These are phyloP conservation scores for Phaonia tiefii DNA, from an alignment of 2,888 invertebrate species.

Conservation along the genomic window DNA sequence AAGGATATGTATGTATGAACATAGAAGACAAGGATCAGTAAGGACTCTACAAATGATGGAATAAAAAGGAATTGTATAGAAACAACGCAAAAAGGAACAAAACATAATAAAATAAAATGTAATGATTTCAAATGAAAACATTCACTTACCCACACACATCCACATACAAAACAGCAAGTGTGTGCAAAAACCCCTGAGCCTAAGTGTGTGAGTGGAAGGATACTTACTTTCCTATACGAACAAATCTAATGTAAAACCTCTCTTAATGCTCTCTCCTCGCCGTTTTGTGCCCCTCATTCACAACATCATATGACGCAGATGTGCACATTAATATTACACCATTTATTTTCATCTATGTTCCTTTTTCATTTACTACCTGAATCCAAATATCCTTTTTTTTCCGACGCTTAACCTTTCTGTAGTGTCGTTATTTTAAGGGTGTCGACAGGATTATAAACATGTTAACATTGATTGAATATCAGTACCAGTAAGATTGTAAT, in stretches of 20 bases:
- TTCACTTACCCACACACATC: not conserved
- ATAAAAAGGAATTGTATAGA: not conserved
- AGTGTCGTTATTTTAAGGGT: constrained; percentile 41
- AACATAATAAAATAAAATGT: constrained; percentile 33
- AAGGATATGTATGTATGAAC: not conserved
- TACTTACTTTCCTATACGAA: too few relatives aligned
- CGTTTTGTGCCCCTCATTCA: too few relatives aligned
- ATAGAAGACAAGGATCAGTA: not conserved
- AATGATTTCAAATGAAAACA: constrained; percentile 48
- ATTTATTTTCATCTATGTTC: constrained; percentile 19
- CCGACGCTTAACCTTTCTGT: not conserved
- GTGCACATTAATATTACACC: constrained; percentile 19
- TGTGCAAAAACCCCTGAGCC: not conserved
- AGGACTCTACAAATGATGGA: not conserved
- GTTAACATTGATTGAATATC: constrained; percentile 55
- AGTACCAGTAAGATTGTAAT: not conserved
- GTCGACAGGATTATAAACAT: constrained; percentile 60
- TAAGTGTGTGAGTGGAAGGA: too few relatives aligned
- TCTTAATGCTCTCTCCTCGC: too few relatives aligned
- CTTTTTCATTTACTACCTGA: constrained; percentile 41
- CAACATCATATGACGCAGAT: constrained; percentile 21
- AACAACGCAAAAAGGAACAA: not conserved
- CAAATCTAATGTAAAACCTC: too few relatives aligned
- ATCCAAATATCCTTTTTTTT: constrained; percentile 9
- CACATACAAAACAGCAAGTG: constrained; percentile 6